These are phyloP conservation scores for Sarcophaga bullata DNA, from an alignment of 1,140 invertebrate genomes.

Conservation along the genomic window DNA sequence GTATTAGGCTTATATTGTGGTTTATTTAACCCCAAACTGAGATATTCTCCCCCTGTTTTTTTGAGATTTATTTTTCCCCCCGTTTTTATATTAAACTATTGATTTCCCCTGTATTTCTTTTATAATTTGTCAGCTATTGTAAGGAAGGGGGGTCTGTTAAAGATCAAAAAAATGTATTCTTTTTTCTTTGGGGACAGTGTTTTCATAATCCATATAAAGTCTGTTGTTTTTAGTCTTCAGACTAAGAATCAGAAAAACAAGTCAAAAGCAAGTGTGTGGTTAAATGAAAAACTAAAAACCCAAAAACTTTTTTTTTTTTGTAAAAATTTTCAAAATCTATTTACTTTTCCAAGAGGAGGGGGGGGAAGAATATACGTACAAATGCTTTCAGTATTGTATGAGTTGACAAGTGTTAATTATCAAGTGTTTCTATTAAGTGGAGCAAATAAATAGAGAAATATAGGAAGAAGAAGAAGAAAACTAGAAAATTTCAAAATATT, in stretches of 20 bases:
- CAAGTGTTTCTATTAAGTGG: conserved; percentile 10
- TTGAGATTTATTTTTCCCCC: not conserved
- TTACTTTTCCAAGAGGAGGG: not conserved
- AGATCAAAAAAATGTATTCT: too few relatives aligned
- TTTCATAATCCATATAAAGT: not conserved
- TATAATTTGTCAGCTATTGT: too few relatives aligned
- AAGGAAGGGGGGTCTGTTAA: not conserved
- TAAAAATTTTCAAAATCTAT: not conserved
- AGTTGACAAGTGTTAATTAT: conserved; percentile 26
- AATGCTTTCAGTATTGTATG: not conserved
- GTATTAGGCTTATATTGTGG: too few relatives aligned
- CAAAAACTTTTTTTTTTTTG: not conserved
- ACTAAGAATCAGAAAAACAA: not conserved
- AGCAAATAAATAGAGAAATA: not conserved
- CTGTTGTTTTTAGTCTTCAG: not conserved
- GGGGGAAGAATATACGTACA: not conserved
- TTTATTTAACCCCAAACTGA: not conserved
- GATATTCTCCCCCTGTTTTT: not conserved
- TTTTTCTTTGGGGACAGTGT: not conserved
- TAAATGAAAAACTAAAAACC: too few relatives aligned
- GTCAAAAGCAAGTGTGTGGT: conserved; percentile 7
- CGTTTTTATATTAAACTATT: not conserved
- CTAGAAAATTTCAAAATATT: not conserved
- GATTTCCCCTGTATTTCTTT: not conserved
- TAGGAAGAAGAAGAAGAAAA: not conserved